Percentiles rank a stretch among this genome's conserved stretches.
Conservation (phyloP, 2,113 vertebrate species). For the Rhegmatorhina hoffmannsi region DNA sequence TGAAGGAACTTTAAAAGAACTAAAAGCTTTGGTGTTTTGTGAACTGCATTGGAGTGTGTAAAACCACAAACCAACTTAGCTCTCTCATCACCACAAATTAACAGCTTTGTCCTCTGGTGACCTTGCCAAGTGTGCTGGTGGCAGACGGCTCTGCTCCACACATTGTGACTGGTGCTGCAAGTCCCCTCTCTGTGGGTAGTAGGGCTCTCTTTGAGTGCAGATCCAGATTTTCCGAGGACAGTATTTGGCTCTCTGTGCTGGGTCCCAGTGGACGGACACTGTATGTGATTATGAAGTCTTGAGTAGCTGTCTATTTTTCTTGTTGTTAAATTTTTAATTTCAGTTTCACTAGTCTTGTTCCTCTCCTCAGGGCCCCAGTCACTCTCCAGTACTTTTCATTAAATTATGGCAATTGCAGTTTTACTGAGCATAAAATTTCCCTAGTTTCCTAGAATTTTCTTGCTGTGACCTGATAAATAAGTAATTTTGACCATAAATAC, state of each 20-base stretch:
- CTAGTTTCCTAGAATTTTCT: constrained; percentile 41
- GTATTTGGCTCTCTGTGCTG: background rate
- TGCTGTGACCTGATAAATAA: constrained; percentile 45
- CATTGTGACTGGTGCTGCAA: background rate
- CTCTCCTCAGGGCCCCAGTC: background rate
- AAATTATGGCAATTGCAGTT: constrained; percentile 24
- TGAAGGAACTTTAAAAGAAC: background rate
- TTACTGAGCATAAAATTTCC: constrained; percentile 53
- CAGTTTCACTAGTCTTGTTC: background rate
- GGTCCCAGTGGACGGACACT: background rate
- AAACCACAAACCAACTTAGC: background rate
- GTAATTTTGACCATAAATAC: background rate
- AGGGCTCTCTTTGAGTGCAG: background rate
- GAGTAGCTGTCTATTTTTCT: constrained; percentile 24
- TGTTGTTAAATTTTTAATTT: constrained; percentile 63
- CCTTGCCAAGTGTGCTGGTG: background rate
- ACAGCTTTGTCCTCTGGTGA: constrained; percentile 11
- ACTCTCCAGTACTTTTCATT: constrained; percentile 31
- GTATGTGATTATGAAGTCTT: background rate
- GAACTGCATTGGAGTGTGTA: background rate
- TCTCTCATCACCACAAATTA: background rate
- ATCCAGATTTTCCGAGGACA: background rate
- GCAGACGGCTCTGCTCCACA: background rate
- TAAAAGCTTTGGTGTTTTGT: constrained; percentile 16
- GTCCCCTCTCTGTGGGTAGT: background rate